Conservation (phyloP, 2,888 invertebrate genomes). For the Tyria jacobaeae region DNA sequence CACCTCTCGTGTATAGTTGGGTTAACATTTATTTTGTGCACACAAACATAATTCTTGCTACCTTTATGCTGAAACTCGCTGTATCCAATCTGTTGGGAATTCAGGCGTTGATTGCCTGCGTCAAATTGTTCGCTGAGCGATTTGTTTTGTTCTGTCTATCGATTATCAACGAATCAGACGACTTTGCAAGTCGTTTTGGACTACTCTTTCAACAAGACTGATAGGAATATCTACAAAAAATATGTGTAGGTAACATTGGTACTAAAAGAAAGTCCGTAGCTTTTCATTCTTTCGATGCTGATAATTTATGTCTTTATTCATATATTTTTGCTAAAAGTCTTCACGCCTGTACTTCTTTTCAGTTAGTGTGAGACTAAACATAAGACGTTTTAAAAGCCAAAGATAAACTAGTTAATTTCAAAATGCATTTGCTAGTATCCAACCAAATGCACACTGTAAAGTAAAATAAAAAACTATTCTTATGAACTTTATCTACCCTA, state of each 20-base stretch:
- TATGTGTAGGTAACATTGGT: background rate
- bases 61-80: slow-evolving; percentile 25
- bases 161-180: slow-evolving; percentile 28
- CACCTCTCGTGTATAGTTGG: slow-evolving; percentile 1
- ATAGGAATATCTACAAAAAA: background rate
- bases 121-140: slow-evolving; percentile 33
- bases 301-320: background rate
- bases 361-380: too few relatives aligned
- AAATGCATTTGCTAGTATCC: too few relatives aligned
- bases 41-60: slow-evolving; percentile 15
- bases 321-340: background rate
- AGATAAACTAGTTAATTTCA: too few relatives aligned
- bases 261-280: background rate
- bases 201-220: background rate
- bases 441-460: too few relatives aligned
- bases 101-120: slow-evolving; percentile 44
- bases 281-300: background rate
- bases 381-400: too few relatives aligned
- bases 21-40: slow-evolving; percentile 13
- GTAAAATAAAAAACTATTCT: slow-evolving; percentile 51
- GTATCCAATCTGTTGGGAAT: slow-evolving; percentile 40
- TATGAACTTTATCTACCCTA: slow-evolving; percentile 58
- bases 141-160: slow-evolving; percentile 34
- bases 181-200: slow-evolving; percentile 26
- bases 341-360: background rate